A percentile compares a stretch with the other conserved stretches of the same genome.
Conservation (phyloP, 1,140 invertebrate species). For the Heliconius eleuchia region DNA sequence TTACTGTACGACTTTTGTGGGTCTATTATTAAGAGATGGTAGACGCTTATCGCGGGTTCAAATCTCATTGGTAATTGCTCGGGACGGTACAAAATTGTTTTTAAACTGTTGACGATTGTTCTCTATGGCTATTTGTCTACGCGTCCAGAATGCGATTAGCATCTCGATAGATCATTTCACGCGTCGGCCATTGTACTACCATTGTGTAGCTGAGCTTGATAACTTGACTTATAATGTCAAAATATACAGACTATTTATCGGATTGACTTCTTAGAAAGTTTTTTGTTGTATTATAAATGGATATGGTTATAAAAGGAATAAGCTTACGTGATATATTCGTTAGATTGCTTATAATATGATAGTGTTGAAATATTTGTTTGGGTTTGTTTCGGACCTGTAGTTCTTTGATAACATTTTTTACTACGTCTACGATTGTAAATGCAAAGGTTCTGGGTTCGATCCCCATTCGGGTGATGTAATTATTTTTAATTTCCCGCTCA, state of each 20-base stretch:
- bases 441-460: no score
- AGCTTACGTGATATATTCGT: slow-evolving; percentile 13
- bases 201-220: slow-evolving; percentile 27
- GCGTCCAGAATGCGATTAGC: slow-evolving; percentile 60
- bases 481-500: no score
- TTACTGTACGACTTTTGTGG: slow-evolving; percentile 63
- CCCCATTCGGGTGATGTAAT: no score
- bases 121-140: slow-evolving; percentile 77
- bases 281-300: slow-evolving; percentile 8
- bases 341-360: slow-evolving; percentile 8
- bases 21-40: slow-evolving; percentile 78
- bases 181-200: slow-evolving; percentile 44
- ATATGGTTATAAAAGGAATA: not conserved
- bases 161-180: slow-evolving; percentile 55
- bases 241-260: not conserved
- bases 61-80: slow-evolving; percentile 75
- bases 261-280: slow-evolving; percentile 9
- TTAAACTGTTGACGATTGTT: slow-evolving; percentile 77
- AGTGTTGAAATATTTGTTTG: not conserved
- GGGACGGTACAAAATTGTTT: slow-evolving; percentile 76
- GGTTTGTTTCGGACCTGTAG: not conserved
- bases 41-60: slow-evolving; percentile 59
- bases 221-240: slow-evolving; percentile 25
- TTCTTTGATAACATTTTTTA: no score
- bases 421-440: no score